A percentile compares a stretch with the other conserved stretches of the same genome.
Evolutionary conservation across 2,888 invertebrate species (phyloP).

Genomic region (Lysandra coridon): DNA sequence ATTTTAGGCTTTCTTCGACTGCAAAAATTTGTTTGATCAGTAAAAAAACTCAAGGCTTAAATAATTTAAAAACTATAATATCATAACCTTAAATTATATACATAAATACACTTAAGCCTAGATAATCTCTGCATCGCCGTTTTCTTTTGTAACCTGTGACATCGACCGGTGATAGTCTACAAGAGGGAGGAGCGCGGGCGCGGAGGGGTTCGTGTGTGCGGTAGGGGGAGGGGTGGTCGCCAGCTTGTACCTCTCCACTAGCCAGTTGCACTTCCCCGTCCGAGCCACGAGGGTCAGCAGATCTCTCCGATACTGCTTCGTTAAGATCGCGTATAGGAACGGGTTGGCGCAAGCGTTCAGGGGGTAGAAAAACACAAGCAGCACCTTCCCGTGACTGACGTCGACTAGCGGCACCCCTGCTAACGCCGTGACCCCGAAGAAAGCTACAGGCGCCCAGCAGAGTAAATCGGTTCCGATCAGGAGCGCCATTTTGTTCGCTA

Average conservation of each 20-base stretch:
- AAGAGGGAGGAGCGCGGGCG: slow-evolving; percentile 61
- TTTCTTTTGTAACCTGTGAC: slow-evolving; percentile 61
- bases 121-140: slow-evolving; percentile 56
- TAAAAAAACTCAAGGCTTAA: slow-evolving; percentile 52
- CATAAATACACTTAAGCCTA: slow-evolving; percentile 43
- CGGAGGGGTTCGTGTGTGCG: slow-evolving; percentile 67
- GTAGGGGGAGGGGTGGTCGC: slow-evolving; percentile 70
- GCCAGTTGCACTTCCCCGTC: slow-evolving; percentile 75
- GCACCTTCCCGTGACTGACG: slow-evolving; percentile 88
- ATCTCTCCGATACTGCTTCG: slow-evolving; percentile 91
- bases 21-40: neutral
- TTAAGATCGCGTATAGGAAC: slow-evolving; percentile 94
- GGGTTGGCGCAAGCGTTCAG: slow-evolving; percentile 96
- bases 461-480: slow-evolving; percentile 92
- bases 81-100: slow-evolving; percentile 43
- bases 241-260: slow-evolving; percentile 65
- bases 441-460: slow-evolving; percentile 93
- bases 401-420: slow-evolving; percentile 91
- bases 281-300: slow-evolving; percentile 84
- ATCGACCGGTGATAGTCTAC: slow-evolving; percentile 63
- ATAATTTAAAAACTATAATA: slow-evolving; percentile 59
- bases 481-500: slow-evolving; percentile 95
- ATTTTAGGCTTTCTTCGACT: neutral
- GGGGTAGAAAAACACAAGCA: slow-evolving; percentile 94
- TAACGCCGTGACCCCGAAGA: slow-evolving; percentile 92